Percentiles rank a stretch among this genome's conserved stretches.
Conservation (phyloP, 1,140 invertebrate species). For the Carcinoscorpius rotundicauda region DNA sequence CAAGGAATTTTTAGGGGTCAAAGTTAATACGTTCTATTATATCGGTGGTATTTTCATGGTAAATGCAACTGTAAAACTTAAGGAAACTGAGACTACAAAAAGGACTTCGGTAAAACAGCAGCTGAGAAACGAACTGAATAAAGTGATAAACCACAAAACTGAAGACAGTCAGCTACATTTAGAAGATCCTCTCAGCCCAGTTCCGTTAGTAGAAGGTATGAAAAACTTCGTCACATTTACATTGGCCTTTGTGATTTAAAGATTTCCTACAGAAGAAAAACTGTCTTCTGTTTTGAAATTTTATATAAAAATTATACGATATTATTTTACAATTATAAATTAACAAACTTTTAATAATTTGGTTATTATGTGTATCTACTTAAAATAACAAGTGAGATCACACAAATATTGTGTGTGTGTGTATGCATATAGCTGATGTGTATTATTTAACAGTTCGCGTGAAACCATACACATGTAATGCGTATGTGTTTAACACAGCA, state of each 20-base stretch:
- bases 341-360: too few relatives aligned
- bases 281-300: background rate
- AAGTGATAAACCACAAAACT: slow-evolving; percentile 74
- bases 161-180: slow-evolving; percentile 72
- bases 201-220: slow-evolving; percentile 51
- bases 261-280: background rate
- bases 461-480: too few relatives aligned
- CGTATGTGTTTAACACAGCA: too few relatives aligned
- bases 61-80: slow-evolving; percentile 63
- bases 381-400: background rate
- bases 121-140: slow-evolving; percentile 66
- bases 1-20: slow-evolving; percentile 64
- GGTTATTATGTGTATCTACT: too few relatives aligned
- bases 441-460: too few relatives aligned
- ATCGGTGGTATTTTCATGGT: slow-evolving; percentile 51
- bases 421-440: background rate
- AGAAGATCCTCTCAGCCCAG: slow-evolving; percentile 57
- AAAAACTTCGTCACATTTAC: too few relatives aligned
- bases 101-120: slow-evolving; percentile 52
- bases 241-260: background rate
- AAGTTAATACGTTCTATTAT: slow-evolving; percentile 67
- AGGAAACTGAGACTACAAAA: slow-evolving; percentile 47
- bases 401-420: background rate
- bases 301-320: background rate
- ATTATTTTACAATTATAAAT: background rate